Evolutionary conservation across 2,888 invertebrate genomes (phyloP).

Genomic region (Eueremaeus valkanovi): DNA sequence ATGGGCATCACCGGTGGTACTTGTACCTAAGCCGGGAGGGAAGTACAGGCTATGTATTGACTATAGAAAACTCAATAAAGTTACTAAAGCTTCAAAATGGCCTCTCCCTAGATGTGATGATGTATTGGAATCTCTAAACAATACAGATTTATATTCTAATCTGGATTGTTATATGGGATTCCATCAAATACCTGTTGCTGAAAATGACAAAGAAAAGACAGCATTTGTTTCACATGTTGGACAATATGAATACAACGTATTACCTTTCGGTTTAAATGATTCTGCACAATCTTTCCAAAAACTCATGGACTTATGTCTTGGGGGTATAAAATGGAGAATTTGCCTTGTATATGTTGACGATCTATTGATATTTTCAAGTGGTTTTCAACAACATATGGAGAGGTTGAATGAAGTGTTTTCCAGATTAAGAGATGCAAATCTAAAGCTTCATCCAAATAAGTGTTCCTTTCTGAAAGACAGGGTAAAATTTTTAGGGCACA

Average conservation of each 20-base stretch:
- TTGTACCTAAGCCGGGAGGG: constrained; percentile 49
- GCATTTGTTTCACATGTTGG: constrained; percentile 47
- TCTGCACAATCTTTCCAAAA: constrained; percentile 48
- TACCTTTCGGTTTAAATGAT: constrained; percentile 49
- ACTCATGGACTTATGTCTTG: constrained; percentile 47
- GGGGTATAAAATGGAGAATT: constrained; percentile 44
- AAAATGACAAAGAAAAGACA: constrained; percentile 45
- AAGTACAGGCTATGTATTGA: constrained; percentile 48
- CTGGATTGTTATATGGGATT: constrained; percentile 46
- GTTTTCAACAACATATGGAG: constrained; percentile 44
- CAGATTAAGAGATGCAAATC: constrained; percentile 42
- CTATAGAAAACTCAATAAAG: constrained; percentile 48
- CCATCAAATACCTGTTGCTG: constrained; percentile 45
- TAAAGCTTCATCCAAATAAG: constrained; percentile 46
- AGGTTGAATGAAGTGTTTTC: constrained; percentile 43
- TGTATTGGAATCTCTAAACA: constrained; percentile 39
- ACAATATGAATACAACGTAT: constrained; percentile 48
- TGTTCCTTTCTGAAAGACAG: constrained; percentile 43
- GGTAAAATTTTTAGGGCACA: constrained; percentile 42
- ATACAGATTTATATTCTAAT: constrained; percentile 41
- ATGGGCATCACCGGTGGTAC: background rate
- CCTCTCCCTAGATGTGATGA: constrained; percentile 45
- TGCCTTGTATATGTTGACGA: constrained; percentile 48
- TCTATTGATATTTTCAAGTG: constrained; percentile 45
- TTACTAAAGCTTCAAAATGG: constrained; percentile 45